phyloP scores from a whole-genome alignment of 1,140 invertebrate genomes.

The Nylanderia fulva region DNA sequence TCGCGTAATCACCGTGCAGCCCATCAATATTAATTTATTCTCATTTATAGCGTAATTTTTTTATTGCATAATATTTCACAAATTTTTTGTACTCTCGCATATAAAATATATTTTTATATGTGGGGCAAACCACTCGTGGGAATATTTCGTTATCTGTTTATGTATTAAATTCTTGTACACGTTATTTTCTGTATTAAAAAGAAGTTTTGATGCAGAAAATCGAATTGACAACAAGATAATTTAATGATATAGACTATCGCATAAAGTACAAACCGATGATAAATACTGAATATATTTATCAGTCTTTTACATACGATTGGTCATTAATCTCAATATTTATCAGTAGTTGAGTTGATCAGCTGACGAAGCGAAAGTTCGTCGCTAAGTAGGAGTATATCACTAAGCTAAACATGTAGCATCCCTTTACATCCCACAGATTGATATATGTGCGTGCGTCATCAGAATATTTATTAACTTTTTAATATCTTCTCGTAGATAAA shows the following conservation, averaged over 20 bases:
- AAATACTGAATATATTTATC: background rate
- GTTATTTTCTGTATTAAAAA: no score
- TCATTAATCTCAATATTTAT: constrained; percentile 16
- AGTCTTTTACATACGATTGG: background rate
- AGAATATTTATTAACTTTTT: background rate
- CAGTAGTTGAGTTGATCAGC: constrained; percentile 33
- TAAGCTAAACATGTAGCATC: background rate
- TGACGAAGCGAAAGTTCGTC: constrained; percentile 59
- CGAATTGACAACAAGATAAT: background rate
- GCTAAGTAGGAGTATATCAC: background rate
- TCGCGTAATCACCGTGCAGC: background rate
- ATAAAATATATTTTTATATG: background rate
- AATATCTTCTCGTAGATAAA: background rate
- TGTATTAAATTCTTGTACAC: background rate
- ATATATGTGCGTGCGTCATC: constrained; percentile 19
- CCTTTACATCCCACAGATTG: background rate
- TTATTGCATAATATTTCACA: background rate
- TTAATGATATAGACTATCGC: background rate
- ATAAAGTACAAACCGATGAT: background rate
- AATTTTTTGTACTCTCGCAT: background rate
- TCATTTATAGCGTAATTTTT: background rate
- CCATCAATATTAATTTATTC: background rate
- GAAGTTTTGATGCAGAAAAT: background rate
- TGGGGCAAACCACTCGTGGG: background rate
- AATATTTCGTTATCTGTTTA: background rate